Percentiles rank a stretch among this genome's conserved stretches.
These are phyloP conservation scores for Seladonia tumulorum DNA, from an alignment of 2,888 invertebrate genomes.

Conservation along the genomic window DNA sequence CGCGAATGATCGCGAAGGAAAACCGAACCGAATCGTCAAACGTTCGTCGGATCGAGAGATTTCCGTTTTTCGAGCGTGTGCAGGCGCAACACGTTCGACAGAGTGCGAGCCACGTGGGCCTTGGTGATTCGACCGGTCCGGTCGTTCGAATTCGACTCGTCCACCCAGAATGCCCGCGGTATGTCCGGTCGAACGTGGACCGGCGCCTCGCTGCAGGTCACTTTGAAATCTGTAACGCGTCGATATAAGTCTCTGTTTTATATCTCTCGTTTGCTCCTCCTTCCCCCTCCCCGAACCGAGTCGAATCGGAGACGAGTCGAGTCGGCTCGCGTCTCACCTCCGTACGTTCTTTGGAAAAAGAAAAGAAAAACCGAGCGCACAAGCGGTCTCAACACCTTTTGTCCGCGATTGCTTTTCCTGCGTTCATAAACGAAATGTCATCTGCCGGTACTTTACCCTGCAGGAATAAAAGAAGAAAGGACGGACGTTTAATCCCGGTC, in stretches of 20 bases:
- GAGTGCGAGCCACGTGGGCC: conserved; percentile 72
- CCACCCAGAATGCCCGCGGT: conserved; percentile 59
- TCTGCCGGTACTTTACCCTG: conserved; percentile 38
- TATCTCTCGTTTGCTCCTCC: not conserved
- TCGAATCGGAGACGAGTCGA: not conserved
- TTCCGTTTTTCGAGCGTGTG: conserved; percentile 70
- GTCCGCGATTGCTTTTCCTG: conserved; percentile 11
- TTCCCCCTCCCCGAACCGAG: not conserved
- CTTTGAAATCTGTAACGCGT: conserved; percentile 70
- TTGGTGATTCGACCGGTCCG: conserved; percentile 69
- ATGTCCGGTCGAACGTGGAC: conserved; percentile 72
- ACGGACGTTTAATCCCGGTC: conserved; percentile 14
- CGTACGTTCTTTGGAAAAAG: conserved; percentile 10
- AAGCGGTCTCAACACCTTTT: not conserved
- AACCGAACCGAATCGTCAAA: not conserved
- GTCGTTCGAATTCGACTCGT: conserved; percentile 61
- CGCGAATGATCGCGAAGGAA: not conserved
- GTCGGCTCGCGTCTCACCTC: conserved; percentile 14
- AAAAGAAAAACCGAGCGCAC: not conserved
- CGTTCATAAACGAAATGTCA: conserved; percentile 9
- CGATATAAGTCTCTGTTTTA: not conserved
- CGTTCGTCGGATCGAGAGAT: conserved; percentile 44
- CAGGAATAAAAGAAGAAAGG: not conserved
- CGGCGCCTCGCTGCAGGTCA: conserved; percentile 75
- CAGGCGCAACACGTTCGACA: conserved; percentile 73